Evolutionary conservation across 2,888 invertebrate species (phyloP).

Genomic region (Alloplasta piceator): DNA sequence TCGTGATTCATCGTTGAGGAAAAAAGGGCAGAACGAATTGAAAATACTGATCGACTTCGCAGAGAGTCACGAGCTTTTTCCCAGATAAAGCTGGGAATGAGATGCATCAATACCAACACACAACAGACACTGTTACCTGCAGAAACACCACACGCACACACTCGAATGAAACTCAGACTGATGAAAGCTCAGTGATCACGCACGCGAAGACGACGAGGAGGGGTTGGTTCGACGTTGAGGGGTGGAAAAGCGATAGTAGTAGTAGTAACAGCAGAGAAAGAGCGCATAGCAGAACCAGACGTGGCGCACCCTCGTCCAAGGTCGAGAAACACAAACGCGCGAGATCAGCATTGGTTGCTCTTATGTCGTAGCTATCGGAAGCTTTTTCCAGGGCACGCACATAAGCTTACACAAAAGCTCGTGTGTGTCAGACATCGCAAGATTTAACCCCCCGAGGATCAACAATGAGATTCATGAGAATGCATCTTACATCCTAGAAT

Average conservation of each 20-base stretch:
- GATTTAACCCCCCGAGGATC: too few species aligned
- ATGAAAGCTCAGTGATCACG: constrained; percentile 21
- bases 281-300: constrained; percentile 60
- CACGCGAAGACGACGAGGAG: constrained; percentile 2
- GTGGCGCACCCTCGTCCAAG: constrained; percentile 69
- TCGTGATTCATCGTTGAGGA: too few species aligned
- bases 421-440: too few species aligned
- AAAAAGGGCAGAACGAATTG: too few species aligned
- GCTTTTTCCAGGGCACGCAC: constrained; percentile 38
- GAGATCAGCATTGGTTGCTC: constrained; percentile 38
- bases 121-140: constrained; percentile 30
- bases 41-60: too few species aligned
- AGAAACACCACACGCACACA: constrained; percentile 33
- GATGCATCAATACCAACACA: too few species aligned
- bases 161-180: constrained; percentile 2
- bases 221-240: neutral
- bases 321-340: constrained; percentile 66
- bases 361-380: neutral
- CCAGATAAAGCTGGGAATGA: too few species aligned
- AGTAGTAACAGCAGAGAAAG: constrained; percentile 43
- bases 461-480: too few species aligned
- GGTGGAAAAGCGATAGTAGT: constrained; percentile 2
- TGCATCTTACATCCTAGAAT: too few species aligned
- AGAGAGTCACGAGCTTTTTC: too few species aligned
- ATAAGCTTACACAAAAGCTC: too few species aligned